A percentile compares a stretch with the other conserved stretches of the same genome.
These are phyloP conservation scores for Clytia hemisphaerica DNA, from an alignment of 30 jellyfish, hydroid and myxozoan genomes.

Conservation along the genomic window DNA sequence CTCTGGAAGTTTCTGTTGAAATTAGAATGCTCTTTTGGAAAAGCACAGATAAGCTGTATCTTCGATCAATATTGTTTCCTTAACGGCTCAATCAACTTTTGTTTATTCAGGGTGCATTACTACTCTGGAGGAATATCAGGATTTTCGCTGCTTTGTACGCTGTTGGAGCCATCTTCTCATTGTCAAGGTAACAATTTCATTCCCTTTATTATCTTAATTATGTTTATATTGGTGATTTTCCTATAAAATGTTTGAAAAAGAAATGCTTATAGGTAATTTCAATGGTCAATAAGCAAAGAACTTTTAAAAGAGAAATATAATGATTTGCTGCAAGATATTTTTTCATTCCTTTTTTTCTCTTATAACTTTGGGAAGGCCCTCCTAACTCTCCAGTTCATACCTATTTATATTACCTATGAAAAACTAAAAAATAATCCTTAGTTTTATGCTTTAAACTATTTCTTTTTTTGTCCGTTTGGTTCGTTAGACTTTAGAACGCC, in stretches of 20 bases:
- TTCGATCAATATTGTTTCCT: no score
- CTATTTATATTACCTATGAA: no score
- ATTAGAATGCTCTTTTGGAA: not conserved
- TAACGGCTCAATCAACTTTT: no score
- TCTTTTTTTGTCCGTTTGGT: not conserved
- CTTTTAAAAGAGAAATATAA: no score
- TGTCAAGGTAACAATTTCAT: slow-evolving; percentile 52
- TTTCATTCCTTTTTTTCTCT: no score
- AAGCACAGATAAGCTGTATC: no score
- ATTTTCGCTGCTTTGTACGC: slow-evolving; percentile 75
- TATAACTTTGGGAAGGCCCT: no score
- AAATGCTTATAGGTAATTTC: no score
- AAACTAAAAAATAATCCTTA: not conserved
- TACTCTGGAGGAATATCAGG: slow-evolving; percentile 54
- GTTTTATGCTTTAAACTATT: not conserved
- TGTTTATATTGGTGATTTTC: not conserved
- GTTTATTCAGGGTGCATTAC: slow-evolving; percentile 59
- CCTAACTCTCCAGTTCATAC: no score
- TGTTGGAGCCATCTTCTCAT: slow-evolving; percentile 54
- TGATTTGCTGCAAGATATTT: no score
- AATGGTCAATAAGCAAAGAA: no score
- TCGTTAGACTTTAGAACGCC: not conserved
- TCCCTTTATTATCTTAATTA: not conserved
- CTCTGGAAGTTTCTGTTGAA: not conserved
- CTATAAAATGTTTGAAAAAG: no score